phyloP scores from a whole-genome alignment of 2,888 invertebrate genomes.

The Eupithecia subumbrata region DNA sequence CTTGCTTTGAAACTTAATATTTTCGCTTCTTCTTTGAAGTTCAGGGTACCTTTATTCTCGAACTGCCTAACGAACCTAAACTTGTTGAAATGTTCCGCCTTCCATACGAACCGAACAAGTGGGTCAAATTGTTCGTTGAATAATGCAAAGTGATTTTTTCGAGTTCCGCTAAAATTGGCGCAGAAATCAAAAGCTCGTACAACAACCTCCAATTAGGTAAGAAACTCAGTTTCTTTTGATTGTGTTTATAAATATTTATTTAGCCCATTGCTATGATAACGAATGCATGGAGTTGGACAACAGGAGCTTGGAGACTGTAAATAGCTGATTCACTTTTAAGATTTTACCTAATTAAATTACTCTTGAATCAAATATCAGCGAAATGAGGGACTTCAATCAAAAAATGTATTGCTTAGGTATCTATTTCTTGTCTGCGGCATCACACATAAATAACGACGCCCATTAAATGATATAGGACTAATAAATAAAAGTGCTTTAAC shows the following conservation, averaged over 20 bases:
- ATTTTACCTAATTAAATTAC: not conserved
- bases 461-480: too few species aligned
- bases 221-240: conserved; percentile 48
- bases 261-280: conserved; percentile 59
- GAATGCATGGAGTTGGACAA: conserved; percentile 52
- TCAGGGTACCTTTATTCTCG: conserved; percentile 12
- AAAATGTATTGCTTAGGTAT: too few species aligned
- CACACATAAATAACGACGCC: too few species aligned
- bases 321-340: conserved; percentile 16
- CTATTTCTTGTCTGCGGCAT: too few species aligned
- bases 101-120: conserved; percentile 23
- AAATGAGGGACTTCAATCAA: too few species aligned
- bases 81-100: conserved; percentile 15
- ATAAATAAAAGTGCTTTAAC: too few species aligned
- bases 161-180: conserved; percentile 25
- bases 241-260: conserved; percentile 53
- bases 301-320: not conserved
- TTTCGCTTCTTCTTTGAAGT: conserved; percentile 13
- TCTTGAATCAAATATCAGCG: too few species aligned
- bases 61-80: conserved; percentile 19
- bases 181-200: conserved; percentile 37
- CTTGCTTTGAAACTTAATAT: conserved; percentile 8
- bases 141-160: conserved; percentile 31
- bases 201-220: conserved; percentile 41
- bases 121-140: conserved; percentile 26